Base-by-base conservation (phyloP, 2,797 vertebrate species). In the Phaenicophaeus curvirostris region DNA sequence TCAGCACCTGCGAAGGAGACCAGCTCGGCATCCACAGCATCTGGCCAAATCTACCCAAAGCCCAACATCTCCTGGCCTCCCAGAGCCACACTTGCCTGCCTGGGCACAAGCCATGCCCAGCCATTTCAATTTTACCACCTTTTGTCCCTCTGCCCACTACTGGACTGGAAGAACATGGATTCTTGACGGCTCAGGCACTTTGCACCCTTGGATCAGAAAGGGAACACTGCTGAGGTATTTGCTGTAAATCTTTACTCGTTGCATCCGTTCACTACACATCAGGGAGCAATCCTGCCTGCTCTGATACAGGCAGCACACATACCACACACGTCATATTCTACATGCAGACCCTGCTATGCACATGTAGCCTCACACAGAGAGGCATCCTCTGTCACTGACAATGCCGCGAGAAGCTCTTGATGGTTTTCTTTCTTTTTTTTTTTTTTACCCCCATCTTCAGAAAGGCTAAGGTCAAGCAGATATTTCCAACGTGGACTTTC, bases 281-380 rank as follows among this genome's bases (percentile, higher is more conserved):
- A 42, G 85, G 62, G 93, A 96, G 95, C 85, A 75, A 86, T 58
- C 73, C 91, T 66, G 92, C 85, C 88, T 72, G 75, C 94, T 88
- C 93, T 27, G 63, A 58, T 46, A 69, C 81, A 65, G 80, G 78
- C 85, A 83, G 17, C 1, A 20, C 89, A 89, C 89, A 95, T 3
- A 80, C 37, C 75, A 57, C 79, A 79, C 89, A 78, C 28, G 42
- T 80, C 94, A 85, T 11, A 57, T 39, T 82, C 58, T 67, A 86
- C 95, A 89, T 76, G 87, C 80, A 68, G 78, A 92, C 23, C 89
- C 84, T 0, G 12, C 87, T 71, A 68, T 24, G 73, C 71, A 80
- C 90, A 81, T 46, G 19, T 3, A 92, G 86, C 73, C 86, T 90
- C 54, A 39, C 68, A 83, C 84, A 28, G 86, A 28, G 86, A 28